phyloP scores from a whole-genome alignment of 2,797 vertebrate genomes.

The Melanotaenia maccullochi region DNA sequence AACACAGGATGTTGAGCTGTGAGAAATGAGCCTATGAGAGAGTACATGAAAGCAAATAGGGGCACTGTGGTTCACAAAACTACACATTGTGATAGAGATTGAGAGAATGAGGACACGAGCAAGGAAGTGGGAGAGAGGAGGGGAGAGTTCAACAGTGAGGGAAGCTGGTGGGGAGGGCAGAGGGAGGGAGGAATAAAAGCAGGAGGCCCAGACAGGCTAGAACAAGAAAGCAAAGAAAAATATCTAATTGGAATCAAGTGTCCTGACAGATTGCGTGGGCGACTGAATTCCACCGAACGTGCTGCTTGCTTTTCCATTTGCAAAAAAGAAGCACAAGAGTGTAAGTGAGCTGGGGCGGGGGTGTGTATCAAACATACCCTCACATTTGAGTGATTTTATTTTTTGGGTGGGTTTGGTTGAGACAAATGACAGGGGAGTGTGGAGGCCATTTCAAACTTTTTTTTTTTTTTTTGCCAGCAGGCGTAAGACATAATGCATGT shows the following conservation, averaged over 20 bases:
- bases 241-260: conserved; percentile 87
- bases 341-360: conserved; percentile 37
- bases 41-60: conserved; percentile 60
- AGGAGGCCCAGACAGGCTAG: conserved; percentile 82
- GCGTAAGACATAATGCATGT: conserved; percentile 44
- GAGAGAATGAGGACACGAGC: conserved; percentile 72
- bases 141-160: conserved; percentile 69
- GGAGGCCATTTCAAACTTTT: conserved; percentile 67
- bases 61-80: conserved; percentile 62
- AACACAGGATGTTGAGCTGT: conserved; percentile 63
- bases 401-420: conserved; percentile 71
- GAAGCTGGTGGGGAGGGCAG: conserved; percentile 57
- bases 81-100: conserved; percentile 66
- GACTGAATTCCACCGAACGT: conserved; percentile 77
- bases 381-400: conserved; percentile 73
- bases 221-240: conserved; percentile 86
- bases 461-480: conserved; percentile 38
- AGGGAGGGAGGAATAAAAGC: conserved; percentile 72
- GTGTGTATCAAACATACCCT: conserved; percentile 72
- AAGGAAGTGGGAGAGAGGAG: conserved; percentile 64
- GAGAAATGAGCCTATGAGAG: conserved; percentile 59
- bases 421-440: conserved; percentile 78
- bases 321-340: conserved; percentile 52
- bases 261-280: conserved; percentile 81
- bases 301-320: conserved; percentile 82